Conservation (phyloP, 35 echinoderm and acorn worm genomes). For the Holothuria glaberrima region DNA sequence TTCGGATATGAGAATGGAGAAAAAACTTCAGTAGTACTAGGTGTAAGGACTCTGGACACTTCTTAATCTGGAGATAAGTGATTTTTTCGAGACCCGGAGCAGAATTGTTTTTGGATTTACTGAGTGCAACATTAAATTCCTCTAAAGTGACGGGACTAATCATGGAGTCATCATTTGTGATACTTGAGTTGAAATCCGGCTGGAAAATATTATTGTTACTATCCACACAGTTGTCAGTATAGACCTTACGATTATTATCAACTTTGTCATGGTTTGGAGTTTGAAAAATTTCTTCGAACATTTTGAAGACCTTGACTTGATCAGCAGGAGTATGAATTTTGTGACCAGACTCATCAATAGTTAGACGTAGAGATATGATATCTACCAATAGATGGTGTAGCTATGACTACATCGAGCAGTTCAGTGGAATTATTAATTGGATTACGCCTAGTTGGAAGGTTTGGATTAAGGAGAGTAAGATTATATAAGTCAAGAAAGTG, state of each 20-base stretch:
- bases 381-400: neutral
- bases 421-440: neutral
- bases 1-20: neutral
- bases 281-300: neutral
- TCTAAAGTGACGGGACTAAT: neutral
- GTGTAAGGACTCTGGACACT: neutral
- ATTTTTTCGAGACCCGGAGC: too few species aligned
- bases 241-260: too few species aligned
- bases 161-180: too few species aligned
- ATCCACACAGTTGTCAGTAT: too few species aligned
- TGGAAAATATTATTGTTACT: too few species aligned
- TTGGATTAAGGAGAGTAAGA: neutral
- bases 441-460: neutral
- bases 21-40: neutral
- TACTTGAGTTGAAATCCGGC: too few species aligned
- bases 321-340: too few species aligned
- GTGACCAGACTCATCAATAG: too few species aligned
- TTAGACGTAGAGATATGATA: neutral
- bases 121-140: neutral
- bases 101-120: too few species aligned
- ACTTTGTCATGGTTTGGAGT: neutral
- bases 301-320: neutral
- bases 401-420: neutral
- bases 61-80: too few species aligned
- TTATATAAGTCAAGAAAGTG: neutral